Base-by-base conservation (phyloP, 1,140 invertebrate species). In the Oscheius sp. region DNA sequence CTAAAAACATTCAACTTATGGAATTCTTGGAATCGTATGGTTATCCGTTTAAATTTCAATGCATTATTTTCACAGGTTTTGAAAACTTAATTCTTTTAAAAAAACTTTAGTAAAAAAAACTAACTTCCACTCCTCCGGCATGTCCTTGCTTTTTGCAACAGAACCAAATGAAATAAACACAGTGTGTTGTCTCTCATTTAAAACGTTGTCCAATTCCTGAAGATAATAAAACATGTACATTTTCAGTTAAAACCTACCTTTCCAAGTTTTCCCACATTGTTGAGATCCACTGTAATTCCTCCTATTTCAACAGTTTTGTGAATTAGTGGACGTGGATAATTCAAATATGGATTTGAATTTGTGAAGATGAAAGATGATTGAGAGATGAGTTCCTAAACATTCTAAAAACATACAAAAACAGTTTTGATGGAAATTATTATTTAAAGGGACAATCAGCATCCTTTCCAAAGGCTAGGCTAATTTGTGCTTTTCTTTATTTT, bases 41-140 rank as follows among this genome's bases (percentile, higher is more conserved):
- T n/a, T n/a, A n/a, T n/a, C n/a, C n/a, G n/a, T n/a, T n/a, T n/a
- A n/a, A n/a, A n/a, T n/a, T n/a, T n/a, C n/a, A n/a, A n/a, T n/a
- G n/a, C n/a, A n/a, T n/a, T n/a, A n/a, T n/a, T n/a, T n/a, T n/a
- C n/a, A n/a, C n/a, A n/a, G n/a, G n/a, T n/a, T n/a, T n/a, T n/a
- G n/a, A n/a, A n/a, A n/a, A n/a, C n/a, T n/a, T n/a, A n/a, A n/a
- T n/a, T n/a, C n/a, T n/a, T n/a, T n/a, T n/a, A n/a, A n/a, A n/a
- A n/a, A n/a, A n/a, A n/a, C n/a, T n/a, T n/a, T n/a, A n/a, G n/a
- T n/a, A n/a, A n/a, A n/a, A 71, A 46, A 15, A 55, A n/a, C 67
- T 38, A 18, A 59, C 74, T 77, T 75, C 26, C 49, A 63, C 3
- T 34, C 46, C 28, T 69, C 64, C 2, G 75, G 75, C 73, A 76